These are phyloP conservation scores for Turnix velox DNA, from an alignment of 2,113 vertebrate genomes.

Conservation along the genomic window DNA sequence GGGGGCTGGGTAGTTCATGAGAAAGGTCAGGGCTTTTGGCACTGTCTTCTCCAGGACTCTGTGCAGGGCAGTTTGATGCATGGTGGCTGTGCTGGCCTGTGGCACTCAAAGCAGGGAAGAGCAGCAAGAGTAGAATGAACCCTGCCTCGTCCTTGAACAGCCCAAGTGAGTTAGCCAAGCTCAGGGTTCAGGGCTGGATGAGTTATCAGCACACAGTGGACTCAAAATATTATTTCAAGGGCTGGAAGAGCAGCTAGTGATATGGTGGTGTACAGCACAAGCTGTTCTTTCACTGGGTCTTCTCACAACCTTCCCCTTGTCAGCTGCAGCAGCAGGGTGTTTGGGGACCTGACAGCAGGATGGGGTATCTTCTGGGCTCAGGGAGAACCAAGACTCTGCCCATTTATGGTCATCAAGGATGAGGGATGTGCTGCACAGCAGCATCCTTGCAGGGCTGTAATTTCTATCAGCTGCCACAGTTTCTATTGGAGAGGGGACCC, in stretches of 20 bases:
- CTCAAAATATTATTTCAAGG: neutral
- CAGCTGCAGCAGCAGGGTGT: neutral
- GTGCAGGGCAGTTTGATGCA: too few relatives aligned
- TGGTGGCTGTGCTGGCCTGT: too few relatives aligned
- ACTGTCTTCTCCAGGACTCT: neutral
- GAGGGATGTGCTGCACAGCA: slow-evolving; percentile 12
- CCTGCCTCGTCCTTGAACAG: neutral
- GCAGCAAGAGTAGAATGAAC: neutral
- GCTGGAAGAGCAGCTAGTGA: neutral
- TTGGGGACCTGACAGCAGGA: neutral
- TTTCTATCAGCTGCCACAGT: neutral
- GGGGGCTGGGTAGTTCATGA: neutral
- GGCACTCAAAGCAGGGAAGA: neutral
- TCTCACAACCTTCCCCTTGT: neutral
- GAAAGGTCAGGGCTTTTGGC: neutral
- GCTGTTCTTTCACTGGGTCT: neutral
- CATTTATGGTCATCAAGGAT: neutral
- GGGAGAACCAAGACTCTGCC: neutral
- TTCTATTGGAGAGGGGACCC: slow-evolving; percentile 31
- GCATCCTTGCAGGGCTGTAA: slow-evolving; percentile 20
- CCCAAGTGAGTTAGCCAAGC: neutral
- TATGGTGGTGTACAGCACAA: neutral
- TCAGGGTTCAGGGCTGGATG: neutral
- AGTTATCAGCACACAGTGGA: neutral
- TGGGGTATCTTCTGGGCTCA: neutral